These are phyloP conservation scores for Trachurus trachurus DNA, from an alignment of 2,797 vertebrate genomes.

Conservation along the genomic window DNA sequence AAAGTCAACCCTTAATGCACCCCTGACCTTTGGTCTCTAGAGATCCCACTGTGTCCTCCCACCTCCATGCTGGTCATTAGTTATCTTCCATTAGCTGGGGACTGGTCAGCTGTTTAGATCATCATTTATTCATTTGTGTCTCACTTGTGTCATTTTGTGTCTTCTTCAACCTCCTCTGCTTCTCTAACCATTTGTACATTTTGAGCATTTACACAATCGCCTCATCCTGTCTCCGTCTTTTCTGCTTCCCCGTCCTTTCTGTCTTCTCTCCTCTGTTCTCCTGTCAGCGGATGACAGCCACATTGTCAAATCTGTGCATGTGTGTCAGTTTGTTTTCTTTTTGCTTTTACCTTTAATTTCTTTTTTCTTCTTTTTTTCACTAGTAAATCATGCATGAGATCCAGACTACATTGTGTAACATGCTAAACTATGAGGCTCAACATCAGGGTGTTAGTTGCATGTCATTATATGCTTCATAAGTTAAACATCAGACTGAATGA, in stretches of 20 bases:
- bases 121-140: slow-evolving; percentile 67
- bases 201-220: background rate
- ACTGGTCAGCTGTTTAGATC: slow-evolving; percentile 58
- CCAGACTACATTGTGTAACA: background rate
- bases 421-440: too few relatives aligned
- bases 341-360: background rate
- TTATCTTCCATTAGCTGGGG: slow-evolving; percentile 51
- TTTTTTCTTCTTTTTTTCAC: background rate
- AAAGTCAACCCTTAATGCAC: slow-evolving; percentile 18
- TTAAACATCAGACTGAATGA: background rate
- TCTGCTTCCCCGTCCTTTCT: slow-evolving; percentile 1
- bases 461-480: too few relatives aligned
- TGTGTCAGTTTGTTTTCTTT: background rate
- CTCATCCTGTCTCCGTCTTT: background rate
- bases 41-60: slow-evolving; percentile 17
- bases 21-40: slow-evolving; percentile 53
- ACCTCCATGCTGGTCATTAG: slow-evolving; percentile 23
- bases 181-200: slow-evolving; percentile 28
- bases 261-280: slow-evolving; percentile 23
- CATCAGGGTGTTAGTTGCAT: too few relatives aligned
- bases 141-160: slow-evolving; percentile 23
- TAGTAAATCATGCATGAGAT: background rate
- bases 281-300: background rate
- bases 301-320: slow-evolving; percentile 13
- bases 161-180: background rate